Percentiles rank a stretch among this genome's conserved stretches.
phyloP scores from a whole-genome alignment of 2,797 vertebrate species.

The Pseudochirops corinnae region DNA sequence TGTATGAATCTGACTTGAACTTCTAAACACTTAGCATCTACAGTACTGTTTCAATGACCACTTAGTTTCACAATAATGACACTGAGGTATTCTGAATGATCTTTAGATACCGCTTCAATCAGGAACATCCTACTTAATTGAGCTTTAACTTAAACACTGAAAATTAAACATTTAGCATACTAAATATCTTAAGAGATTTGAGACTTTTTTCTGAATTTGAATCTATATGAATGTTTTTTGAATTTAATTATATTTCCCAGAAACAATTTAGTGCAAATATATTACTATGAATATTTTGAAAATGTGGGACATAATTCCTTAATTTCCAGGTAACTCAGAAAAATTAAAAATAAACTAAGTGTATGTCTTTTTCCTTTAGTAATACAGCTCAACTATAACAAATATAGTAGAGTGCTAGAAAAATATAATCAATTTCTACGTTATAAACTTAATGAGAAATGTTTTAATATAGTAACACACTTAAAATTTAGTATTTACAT shows the following conservation, averaged over 20 bases:
- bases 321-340: neutral
- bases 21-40: neutral
- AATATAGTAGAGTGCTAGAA: neutral
- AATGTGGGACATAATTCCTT: neutral
- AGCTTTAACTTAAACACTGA: neutral
- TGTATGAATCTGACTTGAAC: neutral
- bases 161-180: neutral
- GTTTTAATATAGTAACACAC: neutral
- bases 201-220: neutral
- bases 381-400: neutral
- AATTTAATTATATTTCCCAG: neutral
- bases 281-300: neutral
- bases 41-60: neutral
- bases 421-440: neutral
- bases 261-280: neutral
- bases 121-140: neutral
- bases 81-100: neutral
- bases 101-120: neutral
- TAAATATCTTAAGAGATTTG: neutral
- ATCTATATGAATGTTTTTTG: neutral
- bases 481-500: neutral
- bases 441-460: neutral
- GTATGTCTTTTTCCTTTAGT: neutral
- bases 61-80: neutral
- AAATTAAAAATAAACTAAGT: neutral